phyloP scores from a whole-genome alignment of 1,140 invertebrate genomes.

The Formica selysi region DNA sequence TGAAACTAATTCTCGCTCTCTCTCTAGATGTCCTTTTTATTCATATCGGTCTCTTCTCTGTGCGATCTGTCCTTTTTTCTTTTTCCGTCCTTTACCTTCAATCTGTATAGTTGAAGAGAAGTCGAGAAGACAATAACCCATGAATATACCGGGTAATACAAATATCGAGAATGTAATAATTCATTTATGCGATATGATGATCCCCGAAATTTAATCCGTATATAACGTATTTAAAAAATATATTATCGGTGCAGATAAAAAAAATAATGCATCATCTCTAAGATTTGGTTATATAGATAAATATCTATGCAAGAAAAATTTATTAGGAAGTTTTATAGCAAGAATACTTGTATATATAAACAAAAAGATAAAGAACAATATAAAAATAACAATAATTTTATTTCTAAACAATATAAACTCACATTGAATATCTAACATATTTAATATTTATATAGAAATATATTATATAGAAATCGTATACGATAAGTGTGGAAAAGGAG shows the following conservation, averaged over 20 bases:
- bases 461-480: background rate
- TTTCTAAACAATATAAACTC: background rate
- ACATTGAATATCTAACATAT: background rate
- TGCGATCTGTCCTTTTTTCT: slow-evolving; percentile 10
- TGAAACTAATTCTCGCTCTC: slow-evolving; percentile 32
- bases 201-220: background rate
- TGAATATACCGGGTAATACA: background rate
- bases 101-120: background rate
- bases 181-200: background rate
- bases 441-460: background rate
- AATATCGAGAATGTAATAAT: slow-evolving; percentile 1
- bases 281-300: background rate
- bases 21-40: slow-evolving; percentile 27
- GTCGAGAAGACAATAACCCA: slow-evolving; percentile 18
- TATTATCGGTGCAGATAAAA: background rate
- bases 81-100: slow-evolving; percentile 1
- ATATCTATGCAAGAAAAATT: background rate
- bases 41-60: background rate
- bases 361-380: background rate
- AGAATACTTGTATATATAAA: background rate
- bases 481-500: background rate
- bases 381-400: background rate
- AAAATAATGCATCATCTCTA: background rate
- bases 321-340: background rate
- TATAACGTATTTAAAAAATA: background rate